Conservation (phyloP, 2,797 vertebrate genomes). For the Sebastes nivosus region DNA sequence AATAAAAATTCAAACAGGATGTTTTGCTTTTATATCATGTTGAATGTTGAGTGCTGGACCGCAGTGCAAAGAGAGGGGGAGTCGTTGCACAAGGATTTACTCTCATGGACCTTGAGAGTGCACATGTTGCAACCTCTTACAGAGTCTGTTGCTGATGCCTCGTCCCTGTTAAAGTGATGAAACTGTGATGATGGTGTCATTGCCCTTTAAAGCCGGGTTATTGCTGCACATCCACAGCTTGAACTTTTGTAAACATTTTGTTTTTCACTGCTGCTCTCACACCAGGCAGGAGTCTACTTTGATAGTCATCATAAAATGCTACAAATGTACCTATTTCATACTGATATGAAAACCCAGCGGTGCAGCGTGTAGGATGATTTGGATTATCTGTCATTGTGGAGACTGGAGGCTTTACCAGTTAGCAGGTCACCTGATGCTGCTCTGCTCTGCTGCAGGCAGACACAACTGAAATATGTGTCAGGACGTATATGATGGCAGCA, state of each 20-base stretch:
- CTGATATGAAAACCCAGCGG: conserved; percentile 19
- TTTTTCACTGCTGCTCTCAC: background rate
- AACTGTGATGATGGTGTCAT: conserved; percentile 16
- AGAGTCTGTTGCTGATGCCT: conserved; percentile 4
- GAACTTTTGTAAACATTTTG: background rate
- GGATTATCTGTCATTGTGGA: conserved; percentile 42
- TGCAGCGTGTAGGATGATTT: conserved; percentile 24
- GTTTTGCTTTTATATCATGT: conserved; percentile 45
- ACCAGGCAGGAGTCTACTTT: background rate
- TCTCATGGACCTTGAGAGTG: conserved; percentile 26
- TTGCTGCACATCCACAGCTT: conserved; percentile 2
- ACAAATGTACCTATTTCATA: conserved; percentile 23
- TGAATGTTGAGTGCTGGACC: conserved; percentile 7
- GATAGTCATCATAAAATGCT: conserved; percentile 12
- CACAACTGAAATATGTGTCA: conserved; percentile 20
- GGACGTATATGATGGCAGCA: conserved; percentile 4
- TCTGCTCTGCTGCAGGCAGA: conserved; percentile 14
- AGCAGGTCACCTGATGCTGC: conserved; percentile 36
- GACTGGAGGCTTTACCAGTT: conserved; percentile 8
- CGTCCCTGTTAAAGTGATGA: conserved; percentile 6
- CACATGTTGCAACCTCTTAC: conserved; percentile 22
- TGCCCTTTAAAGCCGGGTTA: background rate
- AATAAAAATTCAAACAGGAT: conserved; percentile 88
- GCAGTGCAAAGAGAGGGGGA: conserved; percentile 29
- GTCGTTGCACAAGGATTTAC: conserved; percentile 31